phyloP scores from a whole-genome alignment of 2,113 vertebrate species.

The Myxocyprinus asiaticus region DNA sequence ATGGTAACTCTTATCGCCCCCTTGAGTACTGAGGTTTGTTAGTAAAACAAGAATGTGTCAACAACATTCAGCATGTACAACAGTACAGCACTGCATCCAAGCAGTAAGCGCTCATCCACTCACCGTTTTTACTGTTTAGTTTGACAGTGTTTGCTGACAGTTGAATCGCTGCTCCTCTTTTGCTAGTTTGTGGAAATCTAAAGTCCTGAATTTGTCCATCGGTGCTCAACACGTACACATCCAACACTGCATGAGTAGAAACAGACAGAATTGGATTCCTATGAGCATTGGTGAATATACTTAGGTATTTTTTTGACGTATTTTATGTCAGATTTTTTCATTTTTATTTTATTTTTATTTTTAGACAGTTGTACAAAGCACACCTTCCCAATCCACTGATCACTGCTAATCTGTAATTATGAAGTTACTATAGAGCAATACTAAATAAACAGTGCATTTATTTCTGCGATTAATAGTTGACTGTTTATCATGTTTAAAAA shows the following conservation, averaged over 20 bases:
- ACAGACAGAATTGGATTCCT: background rate
- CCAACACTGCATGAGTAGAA: slow-evolving; percentile 78
- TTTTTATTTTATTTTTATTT: background rate
- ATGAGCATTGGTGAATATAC: background rate
- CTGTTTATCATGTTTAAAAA: too few species aligned
- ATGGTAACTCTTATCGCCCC: background rate
- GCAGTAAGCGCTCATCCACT: slow-evolving; percentile 54
- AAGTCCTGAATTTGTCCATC: slow-evolving; percentile 97
- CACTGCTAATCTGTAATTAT: background rate
- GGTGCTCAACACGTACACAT: slow-evolving; percentile 94
- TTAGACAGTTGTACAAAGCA: background rate
- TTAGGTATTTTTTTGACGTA: too few species aligned
- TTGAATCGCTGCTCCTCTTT: slow-evolving; percentile 89
- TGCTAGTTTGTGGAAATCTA: slow-evolving; percentile 90
- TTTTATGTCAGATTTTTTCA: too few species aligned
- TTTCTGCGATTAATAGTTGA: background rate
- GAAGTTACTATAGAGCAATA: background rate
- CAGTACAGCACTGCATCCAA: too few species aligned
- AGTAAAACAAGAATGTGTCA: too few species aligned
- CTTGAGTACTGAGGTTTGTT: background rate
- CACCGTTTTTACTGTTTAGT: slow-evolving; percentile 96
- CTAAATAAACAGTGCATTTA: background rate
- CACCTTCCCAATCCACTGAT: background rate
- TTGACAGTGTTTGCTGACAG: slow-evolving; percentile 96
- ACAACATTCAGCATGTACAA: too few species aligned